phyloP scores from a whole-genome alignment of 2,113 vertebrate species.

The Lophura nycthemera region DNA sequence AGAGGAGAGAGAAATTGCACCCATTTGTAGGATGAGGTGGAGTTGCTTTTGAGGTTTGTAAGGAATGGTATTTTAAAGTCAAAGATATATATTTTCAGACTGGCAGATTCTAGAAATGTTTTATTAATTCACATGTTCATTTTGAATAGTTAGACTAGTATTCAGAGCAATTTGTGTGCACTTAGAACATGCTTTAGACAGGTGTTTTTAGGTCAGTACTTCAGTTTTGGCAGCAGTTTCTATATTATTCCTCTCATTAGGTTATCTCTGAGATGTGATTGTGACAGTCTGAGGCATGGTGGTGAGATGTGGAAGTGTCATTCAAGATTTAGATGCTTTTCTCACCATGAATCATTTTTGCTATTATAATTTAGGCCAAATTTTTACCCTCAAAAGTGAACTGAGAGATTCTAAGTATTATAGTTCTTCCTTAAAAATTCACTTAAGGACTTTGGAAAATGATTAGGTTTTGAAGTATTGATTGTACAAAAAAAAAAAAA shows the following conservation, averaged over 20 bases:
- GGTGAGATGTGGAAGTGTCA: background rate
- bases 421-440: background rate
- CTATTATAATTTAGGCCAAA: background rate
- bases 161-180: slow-evolving; percentile 6
- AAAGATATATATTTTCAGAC: background rate
- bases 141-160: slow-evolving; percentile 2
- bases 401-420: background rate
- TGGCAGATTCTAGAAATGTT: background rate
- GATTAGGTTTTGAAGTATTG: background rate
- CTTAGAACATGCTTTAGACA: background rate
- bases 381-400: background rate
- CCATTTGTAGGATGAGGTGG: background rate
- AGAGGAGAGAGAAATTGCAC: background rate
- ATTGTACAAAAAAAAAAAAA: background rate
- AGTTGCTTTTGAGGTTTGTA: background rate
- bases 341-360: background rate
- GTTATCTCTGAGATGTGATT: background rate
- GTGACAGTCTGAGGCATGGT: background rate
- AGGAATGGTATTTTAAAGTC: background rate
- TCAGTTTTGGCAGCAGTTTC: background rate
- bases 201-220: background rate
- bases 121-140: background rate
- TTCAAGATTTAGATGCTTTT: background rate
- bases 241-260: background rate
- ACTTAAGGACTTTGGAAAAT: slow-evolving; percentile 30